Evolutionary conservation across 1,140 invertebrate species (phyloP).

Genomic region (Paralvinella palmiformis): DNA sequence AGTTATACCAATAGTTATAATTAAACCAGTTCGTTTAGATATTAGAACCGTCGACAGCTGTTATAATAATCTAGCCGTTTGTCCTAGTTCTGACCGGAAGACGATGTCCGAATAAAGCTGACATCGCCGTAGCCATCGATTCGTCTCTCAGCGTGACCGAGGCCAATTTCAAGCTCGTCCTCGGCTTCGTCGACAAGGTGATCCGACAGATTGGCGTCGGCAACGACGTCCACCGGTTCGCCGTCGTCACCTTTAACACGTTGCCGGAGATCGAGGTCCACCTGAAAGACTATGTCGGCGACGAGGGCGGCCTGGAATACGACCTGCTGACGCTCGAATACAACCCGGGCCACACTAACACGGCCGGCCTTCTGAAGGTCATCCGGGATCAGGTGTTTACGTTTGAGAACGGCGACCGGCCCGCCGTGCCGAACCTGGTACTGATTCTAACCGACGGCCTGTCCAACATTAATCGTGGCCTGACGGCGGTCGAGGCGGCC

Average conservation of each 20-base stretch:
- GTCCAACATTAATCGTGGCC: conserved; percentile 5
- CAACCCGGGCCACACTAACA: conserved; percentile 1
- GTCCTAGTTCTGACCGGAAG: neutral
- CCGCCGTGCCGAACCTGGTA: neutral
- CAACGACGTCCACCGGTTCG: neutral
- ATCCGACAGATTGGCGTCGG: neutral
- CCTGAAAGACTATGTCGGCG: neutral
- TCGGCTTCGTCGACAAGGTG: neutral
- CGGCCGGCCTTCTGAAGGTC: neutral
- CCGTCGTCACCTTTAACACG: neutral
- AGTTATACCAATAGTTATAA: no score
- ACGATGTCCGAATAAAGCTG: neutral
- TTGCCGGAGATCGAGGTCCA: neutral
- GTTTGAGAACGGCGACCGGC: neutral
- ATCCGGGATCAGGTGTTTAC: neutral
- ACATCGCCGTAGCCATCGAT: conserved; percentile 1
- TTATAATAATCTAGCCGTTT: no score
- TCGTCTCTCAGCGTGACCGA: neutral
- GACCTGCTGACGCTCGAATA: neutral
- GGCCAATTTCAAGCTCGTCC: neutral
- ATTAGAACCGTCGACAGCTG: no score
- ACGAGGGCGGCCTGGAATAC: neutral
- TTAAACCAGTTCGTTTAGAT: no score
- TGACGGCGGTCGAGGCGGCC: conserved; percentile 5
- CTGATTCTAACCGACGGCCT: neutral